Base-by-base conservation (phyloP, 2,113 vertebrate genomes). In the Lepus timidus region DNA sequence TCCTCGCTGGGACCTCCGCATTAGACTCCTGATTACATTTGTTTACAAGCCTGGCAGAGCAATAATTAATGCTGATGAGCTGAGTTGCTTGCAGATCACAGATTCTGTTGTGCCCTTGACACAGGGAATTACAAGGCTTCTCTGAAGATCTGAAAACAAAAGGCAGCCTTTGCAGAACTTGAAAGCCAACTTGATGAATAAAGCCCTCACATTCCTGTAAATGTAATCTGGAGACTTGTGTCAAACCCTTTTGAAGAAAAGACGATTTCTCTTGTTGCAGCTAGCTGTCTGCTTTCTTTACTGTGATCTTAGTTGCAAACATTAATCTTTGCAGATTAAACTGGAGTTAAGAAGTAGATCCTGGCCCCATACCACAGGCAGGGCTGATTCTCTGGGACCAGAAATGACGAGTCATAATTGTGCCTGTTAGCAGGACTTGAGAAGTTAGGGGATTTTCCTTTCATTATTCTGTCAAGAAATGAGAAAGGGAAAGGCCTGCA, bases 61-160 rank as follows among this genome's bases (percentile, higher is more conserved):
- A 90, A 80, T 96, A 95, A 96, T 96, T 95, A 90, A 92, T 92
- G 93, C 88, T 89, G 94, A 96, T 96, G 88, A 95, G 61, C 75
- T 44, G 64, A 81, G 70, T 76, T 90, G 79, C 17, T 85, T 88
- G 44, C 93, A 84, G 85, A 95, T 95, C 90, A 95, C 90, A 97
- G 88, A 95, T 83, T 96, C 86, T 81, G 74, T 71, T 93, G 25
- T 95, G 91, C 93, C 83, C 90, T 90, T 94, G 93, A 96, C 95
- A 76, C 52, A 92, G 82, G 88, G 79, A 91, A 97, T 96, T 95
- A 88, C 31, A 95, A 76, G 58, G 20, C 74, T 95, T 83, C 93
- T 91, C 23, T 92, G 79, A 95, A 96, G 88, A 92, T 88, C 36
- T 85, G 78, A 90, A 93, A 96, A 92, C 68, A 95, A 94, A 95